Conservation (phyloP, 2,113 vertebrate genomes). For the Heloderma charlesbogerti region DNA sequence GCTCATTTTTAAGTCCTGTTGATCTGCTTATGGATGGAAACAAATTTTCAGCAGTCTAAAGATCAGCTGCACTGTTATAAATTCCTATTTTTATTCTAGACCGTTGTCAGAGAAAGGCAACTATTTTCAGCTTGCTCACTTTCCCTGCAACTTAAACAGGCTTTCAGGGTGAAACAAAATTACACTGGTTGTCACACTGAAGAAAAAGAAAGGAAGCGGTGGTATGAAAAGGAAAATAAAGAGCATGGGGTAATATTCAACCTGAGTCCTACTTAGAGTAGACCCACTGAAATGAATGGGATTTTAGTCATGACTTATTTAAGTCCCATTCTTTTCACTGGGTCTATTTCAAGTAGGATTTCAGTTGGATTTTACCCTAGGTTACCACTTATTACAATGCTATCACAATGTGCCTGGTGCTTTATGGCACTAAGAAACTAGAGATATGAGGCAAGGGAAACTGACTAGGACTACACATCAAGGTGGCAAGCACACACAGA, state of each 20-base stretch:
- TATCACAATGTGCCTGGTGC: not conserved
- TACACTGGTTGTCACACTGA: not conserved
- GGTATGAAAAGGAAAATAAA: not conserved
- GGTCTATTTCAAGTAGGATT: no score
- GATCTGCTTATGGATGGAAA: not conserved
- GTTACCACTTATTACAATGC: not conserved
- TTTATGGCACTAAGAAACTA: not conserved
- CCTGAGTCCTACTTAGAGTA: no score
- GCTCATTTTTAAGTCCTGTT: not conserved
- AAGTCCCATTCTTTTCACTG: no score
- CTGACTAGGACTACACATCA: not conserved
- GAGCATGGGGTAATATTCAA: no score
- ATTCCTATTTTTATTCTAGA: not conserved
- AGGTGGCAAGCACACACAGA: not conserved
- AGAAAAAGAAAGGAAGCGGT: not conserved
- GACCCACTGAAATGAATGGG: no score
- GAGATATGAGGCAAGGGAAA: not conserved
- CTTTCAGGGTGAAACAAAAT: not conserved
- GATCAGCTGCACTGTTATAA: not conserved
- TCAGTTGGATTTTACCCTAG: no score
- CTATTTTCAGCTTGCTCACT: constrained; percentile 27
- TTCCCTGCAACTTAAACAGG: constrained; percentile 20
- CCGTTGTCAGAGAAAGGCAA: constrained; percentile 15
- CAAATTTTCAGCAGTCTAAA: not conserved
- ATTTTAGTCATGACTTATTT: no score